These are phyloP conservation scores for Pangasianodon hypophthalmus DNA, from an alignment of 2,113 vertebrate species.

Conservation along the genomic window DNA sequence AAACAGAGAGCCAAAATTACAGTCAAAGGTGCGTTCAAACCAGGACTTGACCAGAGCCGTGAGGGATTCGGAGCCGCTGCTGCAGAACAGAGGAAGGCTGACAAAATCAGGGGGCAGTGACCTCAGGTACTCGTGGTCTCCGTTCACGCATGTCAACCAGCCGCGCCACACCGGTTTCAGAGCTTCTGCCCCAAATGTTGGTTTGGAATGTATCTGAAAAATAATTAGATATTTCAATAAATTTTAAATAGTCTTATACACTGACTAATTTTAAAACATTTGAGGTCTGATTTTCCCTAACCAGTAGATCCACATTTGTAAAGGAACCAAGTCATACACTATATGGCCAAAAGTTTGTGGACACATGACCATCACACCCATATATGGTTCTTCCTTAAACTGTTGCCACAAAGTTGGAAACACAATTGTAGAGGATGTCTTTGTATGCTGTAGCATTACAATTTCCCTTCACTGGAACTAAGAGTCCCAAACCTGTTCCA, in stretches of 20 bases:
- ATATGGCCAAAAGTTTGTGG: background rate
- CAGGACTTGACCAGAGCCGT: constrained; percentile 79
- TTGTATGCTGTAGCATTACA: too few relatives aligned
- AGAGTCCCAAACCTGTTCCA: too few relatives aligned
- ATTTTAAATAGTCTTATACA: background rate
- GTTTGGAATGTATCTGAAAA: constrained; percentile 74
- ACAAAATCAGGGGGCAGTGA: constrained; percentile 78
- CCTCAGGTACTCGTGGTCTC: constrained; percentile 74
- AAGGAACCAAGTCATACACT: background rate
- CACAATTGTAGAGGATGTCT: too few relatives aligned
- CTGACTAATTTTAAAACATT: background rate
- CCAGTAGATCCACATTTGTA: background rate
- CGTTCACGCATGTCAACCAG: constrained; percentile 83
- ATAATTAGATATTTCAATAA: background rate
- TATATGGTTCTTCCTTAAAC: background rate
- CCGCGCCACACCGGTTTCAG: constrained; percentile 82
- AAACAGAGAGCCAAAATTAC: constrained; percentile 79
- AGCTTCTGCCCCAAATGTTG: constrained; percentile 63
- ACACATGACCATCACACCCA: background rate
- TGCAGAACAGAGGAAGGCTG: constrained; percentile 86
- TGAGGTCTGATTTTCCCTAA: background rate
- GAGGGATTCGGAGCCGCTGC: constrained; percentile 76
- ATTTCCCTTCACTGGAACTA: too few relatives aligned
- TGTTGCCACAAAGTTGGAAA: background rate
- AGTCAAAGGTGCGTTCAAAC: constrained; percentile 91